These are phyloP conservation scores for Drosophila cognata DNA, from an alignment of 2,888 invertebrate genomes.

Conservation along the genomic window DNA sequence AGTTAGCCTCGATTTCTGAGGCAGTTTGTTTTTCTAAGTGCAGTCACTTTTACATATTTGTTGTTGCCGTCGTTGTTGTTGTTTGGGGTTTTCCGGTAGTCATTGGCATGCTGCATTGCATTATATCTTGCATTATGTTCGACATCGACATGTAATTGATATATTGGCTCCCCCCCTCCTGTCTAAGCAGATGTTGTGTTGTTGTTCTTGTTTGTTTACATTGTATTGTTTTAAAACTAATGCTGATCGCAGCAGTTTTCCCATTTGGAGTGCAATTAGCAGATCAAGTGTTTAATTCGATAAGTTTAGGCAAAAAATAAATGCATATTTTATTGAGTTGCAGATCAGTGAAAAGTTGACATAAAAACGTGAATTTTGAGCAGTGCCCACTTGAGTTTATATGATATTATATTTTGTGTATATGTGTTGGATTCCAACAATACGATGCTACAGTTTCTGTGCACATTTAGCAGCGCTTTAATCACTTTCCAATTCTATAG, in stretches of 20 bases:
- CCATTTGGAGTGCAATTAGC: conserved; percentile 42
- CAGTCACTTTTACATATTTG: conserved; percentile 44
- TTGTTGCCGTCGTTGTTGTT: conserved; percentile 36
- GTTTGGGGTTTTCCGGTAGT: conserved; percentile 70
- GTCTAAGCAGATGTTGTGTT: conserved; percentile 64
- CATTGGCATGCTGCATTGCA: conserved; percentile 49
- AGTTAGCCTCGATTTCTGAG: neutral
- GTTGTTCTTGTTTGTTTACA: conserved; percentile 64
- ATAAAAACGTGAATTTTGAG: neutral
- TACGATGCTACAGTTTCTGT: conserved; percentile 4
- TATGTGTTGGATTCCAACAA: neutral
- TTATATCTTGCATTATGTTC: conserved; percentile 66
- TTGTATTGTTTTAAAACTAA: conserved; percentile 69
- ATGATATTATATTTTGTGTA: conserved; percentile 9
- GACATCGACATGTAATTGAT: conserved; percentile 74
- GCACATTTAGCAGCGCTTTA: conserved; percentile 32
- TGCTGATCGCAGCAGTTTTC: conserved; percentile 55
- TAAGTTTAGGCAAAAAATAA: neutral
- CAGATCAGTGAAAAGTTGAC: neutral
- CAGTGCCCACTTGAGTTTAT: conserved; percentile 10
- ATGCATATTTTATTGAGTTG: neutral
- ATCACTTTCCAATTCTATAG: conserved; percentile 78
- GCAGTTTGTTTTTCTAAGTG: neutral
- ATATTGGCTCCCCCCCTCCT: conserved; percentile 58
- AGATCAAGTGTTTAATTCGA: conserved; percentile 20